Evolutionary conservation across 2,888 invertebrate genomes (phyloP).

Genomic region (Polyommatus icarus): DNA sequence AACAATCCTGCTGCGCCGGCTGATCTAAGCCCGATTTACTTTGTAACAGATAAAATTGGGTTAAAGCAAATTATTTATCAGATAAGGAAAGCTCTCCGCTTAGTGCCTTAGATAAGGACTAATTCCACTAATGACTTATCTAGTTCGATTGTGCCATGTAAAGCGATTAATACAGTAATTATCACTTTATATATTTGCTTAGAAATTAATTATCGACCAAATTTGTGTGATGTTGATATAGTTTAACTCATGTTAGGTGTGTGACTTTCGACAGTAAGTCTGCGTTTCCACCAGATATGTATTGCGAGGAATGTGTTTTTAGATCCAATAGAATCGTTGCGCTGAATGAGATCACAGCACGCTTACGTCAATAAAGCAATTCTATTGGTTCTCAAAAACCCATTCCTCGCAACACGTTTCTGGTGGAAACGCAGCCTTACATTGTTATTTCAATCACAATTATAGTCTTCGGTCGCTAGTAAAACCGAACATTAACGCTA

Average conservation of each 20-base stretch:
- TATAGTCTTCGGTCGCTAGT: too few relatives aligned
- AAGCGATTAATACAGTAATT: background rate
- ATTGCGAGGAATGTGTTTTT: too few relatives aligned
- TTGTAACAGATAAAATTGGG: constrained; percentile 10
- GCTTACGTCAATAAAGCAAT: too few relatives aligned
- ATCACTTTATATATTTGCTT: background rate
- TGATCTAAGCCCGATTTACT: background rate
- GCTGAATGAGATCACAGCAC: too few relatives aligned
- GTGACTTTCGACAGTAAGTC: too few relatives aligned
- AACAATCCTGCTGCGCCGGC: background rate
- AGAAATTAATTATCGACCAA: background rate
- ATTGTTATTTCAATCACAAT: too few relatives aligned
- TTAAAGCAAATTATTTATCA: constrained; percentile 19
- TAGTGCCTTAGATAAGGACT: constrained; percentile 1
- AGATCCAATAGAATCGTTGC: too few relatives aligned
- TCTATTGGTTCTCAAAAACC: too few relatives aligned
- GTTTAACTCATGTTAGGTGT: background rate
- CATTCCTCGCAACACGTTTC: too few relatives aligned
- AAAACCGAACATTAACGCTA: too few relatives aligned
- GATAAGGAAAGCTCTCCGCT: constrained; percentile 10
- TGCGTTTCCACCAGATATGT: too few relatives aligned
- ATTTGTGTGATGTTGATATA: background rate
- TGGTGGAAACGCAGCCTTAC: too few relatives aligned
- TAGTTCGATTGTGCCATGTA: background rate
- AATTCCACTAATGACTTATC: background rate